These are phyloP conservation scores for Oryctes rhinoceros DNA, from an alignment of 1,140 invertebrate species.

Conservation along the genomic window DNA sequence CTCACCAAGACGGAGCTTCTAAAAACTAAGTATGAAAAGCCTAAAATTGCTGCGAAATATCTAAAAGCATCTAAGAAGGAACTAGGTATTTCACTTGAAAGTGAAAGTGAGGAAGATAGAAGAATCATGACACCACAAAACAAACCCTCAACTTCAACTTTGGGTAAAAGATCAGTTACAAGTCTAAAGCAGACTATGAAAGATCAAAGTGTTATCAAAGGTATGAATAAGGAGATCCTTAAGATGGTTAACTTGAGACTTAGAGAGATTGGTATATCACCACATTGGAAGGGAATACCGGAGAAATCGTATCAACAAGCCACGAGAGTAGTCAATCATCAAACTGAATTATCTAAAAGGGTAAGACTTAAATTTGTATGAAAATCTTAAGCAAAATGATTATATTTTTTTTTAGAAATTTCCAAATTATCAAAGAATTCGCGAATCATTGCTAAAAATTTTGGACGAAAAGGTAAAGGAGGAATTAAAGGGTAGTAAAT, in stretches of 20 bases:
- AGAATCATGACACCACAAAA: neutral
- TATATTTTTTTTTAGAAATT: conserved; percentile 42
- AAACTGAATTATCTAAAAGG: conserved; percentile 53
- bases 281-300: conserved; percentile 55
- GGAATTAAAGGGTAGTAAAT: neutral
- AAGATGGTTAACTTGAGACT: conserved; percentile 48
- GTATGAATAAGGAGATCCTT: conserved; percentile 51
- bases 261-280: conserved; percentile 55
- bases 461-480: conserved; percentile 46
- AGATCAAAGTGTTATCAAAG: conserved; percentile 44
- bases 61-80: neutral
- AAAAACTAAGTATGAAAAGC: neutral
- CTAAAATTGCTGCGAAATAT: neutral
- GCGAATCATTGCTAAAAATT: conserved; percentile 42
- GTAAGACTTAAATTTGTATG: conserved; percentile 38
- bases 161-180: conserved; percentile 41
- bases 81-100: neutral
- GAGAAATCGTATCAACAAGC: conserved; percentile 52
- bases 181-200: conserved; percentile 45
- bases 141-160: conserved; percentile 43
- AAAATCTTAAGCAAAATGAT: too few relatives aligned
- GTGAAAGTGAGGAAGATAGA: conserved; percentile 16
- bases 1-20: neutral
- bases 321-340: conserved; percentile 55
- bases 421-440: conserved; percentile 45